Evolutionary conservation across 1,140 invertebrate genomes (phyloP), one percentile per base, ranked within the genome.

Genomic region (Thereuonema tuberculata): DNA sequence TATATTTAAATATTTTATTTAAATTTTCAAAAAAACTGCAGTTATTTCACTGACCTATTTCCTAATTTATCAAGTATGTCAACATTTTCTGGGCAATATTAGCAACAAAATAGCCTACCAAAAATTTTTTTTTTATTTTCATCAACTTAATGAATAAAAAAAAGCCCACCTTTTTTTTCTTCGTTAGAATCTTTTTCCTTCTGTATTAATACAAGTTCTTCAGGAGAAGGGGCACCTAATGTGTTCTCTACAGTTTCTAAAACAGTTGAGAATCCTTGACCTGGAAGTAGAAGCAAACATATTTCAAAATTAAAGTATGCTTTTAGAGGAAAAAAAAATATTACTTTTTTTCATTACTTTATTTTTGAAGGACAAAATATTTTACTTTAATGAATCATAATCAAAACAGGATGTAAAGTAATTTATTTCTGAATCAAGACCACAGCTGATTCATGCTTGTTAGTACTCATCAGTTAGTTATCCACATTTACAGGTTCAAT

Each of bases 151-250:
- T n/a, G n/a, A n/a, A n/a, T n/a, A n/a, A n/a, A n/a, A n/a, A n/a
- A n/a, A n/a, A n/a, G n/a, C n/a, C n/a, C n/a, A n/a, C n/a, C n/a
- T n/a, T n/a, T n/a, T n/a, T n/a, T n/a, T n/a, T n/a, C n/a, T n/a
- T n/a, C n/a, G n/a, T n/a, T n/a, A n/a, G n/a, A n/a, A n/a, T 37
- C 31, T 37, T 9, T 37, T 50, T 50, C 21, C 23, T 5, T 24
- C 9, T 50, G 3, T 50, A 65, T 60, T 27, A 58, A 74, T 1
- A 81, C 85, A 52, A 90, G 67, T 67, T 88, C 82, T 69, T 83
- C 81, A 17, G 86, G 85, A 68, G 87, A 80, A 24, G 87, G 84
- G 5, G 82, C 82, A 25, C 85, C 86, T 49, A 92, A 83, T 37
- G 80, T 78, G 31, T 71, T 68, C 65, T 78, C 77, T 27, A 78